phyloP scores from a whole-genome alignment of 1,140 invertebrate genomes.

The Drosophila cardini region DNA sequence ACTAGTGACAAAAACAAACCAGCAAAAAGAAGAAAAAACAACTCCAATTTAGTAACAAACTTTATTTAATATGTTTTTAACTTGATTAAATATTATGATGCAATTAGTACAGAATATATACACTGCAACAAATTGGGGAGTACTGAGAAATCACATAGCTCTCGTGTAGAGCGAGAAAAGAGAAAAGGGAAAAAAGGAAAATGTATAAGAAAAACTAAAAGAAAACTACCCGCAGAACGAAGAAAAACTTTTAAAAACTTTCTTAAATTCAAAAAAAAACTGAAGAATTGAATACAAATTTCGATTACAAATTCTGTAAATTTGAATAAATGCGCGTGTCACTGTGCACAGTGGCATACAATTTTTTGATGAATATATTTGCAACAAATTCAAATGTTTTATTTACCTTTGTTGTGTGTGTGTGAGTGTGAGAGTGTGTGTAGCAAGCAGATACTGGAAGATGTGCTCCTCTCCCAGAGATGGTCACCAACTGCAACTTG shows the following conservation, averaged over 20 bases:
- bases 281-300: constrained; percentile 25
- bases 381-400: constrained; percentile 72
- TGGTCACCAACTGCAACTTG: background rate
- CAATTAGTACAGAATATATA: constrained; percentile 72
- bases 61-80: constrained; percentile 38
- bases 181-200: constrained; percentile 20
- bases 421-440: constrained; percentile 24
- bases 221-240: constrained; percentile 34
- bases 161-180: constrained; percentile 27
- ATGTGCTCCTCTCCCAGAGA: constrained; percentile 3
- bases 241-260: constrained; percentile 28
- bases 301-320: constrained; percentile 62
- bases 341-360: constrained; percentile 63
- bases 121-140: constrained; percentile 32
- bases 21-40: constrained; percentile 49
- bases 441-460: constrained; percentile 31
- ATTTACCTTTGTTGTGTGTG: constrained; percentile 59
- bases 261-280: constrained; percentile 44
- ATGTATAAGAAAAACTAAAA: constrained; percentile 12
- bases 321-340: constrained; percentile 73
- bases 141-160: constrained; percentile 14
- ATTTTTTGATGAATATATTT: constrained; percentile 77
- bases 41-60: constrained; percentile 37
- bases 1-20: constrained; percentile 38
- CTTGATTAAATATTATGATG: constrained; percentile 71